phyloP scores from a whole-genome alignment of 2,113 vertebrate species.

The Mesembrinibis cayennensis region DNA sequence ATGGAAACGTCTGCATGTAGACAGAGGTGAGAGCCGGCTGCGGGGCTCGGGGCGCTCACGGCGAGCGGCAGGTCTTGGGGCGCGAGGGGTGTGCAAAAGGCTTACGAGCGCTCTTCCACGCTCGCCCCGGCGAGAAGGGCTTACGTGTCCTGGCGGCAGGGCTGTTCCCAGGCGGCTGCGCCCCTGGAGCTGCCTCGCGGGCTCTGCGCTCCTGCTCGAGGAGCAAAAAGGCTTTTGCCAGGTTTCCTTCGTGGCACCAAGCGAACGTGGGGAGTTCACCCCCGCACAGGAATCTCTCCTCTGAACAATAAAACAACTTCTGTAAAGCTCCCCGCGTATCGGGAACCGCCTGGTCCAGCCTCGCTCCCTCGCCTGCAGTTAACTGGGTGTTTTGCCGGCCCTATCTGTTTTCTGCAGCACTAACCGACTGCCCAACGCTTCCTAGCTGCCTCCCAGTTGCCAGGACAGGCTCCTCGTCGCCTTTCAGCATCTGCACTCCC shows the following conservation, averaged over 20 bases:
- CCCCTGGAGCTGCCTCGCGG: background rate
- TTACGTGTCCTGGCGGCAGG: accelerated
- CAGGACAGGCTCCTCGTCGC: accelerated
- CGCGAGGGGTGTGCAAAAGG: accelerated
- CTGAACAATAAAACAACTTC: accelerated
- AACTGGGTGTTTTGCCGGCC: accelerated
- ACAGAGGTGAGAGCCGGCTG: background rate
- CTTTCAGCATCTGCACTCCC: background rate
- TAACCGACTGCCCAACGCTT: accelerated
- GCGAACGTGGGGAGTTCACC: accelerated
- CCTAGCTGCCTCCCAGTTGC: background rate
- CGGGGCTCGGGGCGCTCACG: accelerated
- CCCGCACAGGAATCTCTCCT: too few species aligned
- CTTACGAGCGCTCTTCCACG: accelerated
- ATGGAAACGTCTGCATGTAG: background rate
- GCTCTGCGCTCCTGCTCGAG: accelerated
- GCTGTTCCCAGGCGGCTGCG: accelerated
- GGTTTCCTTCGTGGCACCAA: background rate
- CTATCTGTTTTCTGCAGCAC: background rate
- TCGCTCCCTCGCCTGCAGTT: too few species aligned
- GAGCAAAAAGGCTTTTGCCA: background rate
- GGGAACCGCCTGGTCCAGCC: accelerated
- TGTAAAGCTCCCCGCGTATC: accelerated
- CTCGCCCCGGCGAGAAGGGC: background rate
- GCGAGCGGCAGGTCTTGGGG: background rate